Evolutionary conservation across 2,888 invertebrate genomes (phyloP).

Genomic region (Prenolepis imparis): DNA sequence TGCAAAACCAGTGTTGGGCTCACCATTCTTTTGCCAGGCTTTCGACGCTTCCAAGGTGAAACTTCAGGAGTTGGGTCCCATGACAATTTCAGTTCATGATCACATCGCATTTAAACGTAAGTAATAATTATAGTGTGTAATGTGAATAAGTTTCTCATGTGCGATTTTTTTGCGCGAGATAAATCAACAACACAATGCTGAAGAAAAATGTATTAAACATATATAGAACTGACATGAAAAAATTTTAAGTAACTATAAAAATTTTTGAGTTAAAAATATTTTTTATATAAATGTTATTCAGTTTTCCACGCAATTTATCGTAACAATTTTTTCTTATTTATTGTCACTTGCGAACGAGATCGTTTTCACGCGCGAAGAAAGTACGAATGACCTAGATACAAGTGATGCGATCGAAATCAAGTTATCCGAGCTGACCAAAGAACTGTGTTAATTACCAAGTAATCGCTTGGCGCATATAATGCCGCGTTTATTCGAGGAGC

Average conservation of each 20-base stretch:
- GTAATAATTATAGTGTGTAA: slow-evolving; percentile 60
- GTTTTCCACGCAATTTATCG: not conserved
- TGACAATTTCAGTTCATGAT: slow-evolving; percentile 93
- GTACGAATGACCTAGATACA: not conserved
- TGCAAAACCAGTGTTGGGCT: slow-evolving; percentile 95
- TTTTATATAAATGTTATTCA: slow-evolving; percentile 9
- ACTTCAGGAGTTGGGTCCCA: slow-evolving; percentile 92
- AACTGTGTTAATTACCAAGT: slow-evolving; percentile 11
- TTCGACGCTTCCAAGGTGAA: slow-evolving; percentile 95
- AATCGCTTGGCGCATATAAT: slow-evolving; percentile 1
- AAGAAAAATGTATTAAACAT: not conserved
- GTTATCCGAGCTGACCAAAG: not conserved
- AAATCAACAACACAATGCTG: not conserved
- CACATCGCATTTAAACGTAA: slow-evolving; percentile 93
- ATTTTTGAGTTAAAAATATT: not conserved
- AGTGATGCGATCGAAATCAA: slow-evolving; percentile 25
- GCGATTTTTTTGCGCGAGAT: not conserved
- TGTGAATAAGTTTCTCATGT: not conserved
- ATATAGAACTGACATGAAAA: not conserved
- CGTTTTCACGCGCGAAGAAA: slow-evolving; percentile 33
- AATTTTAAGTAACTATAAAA: not conserved
- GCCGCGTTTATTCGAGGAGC: not conserved
- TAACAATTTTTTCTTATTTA: not conserved
- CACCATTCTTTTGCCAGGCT: slow-evolving; percentile 97
- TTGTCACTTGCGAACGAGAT: not conserved